phyloP scores from a whole-genome alignment of 2,888 invertebrate species.

The Agriotes lineatus region DNA sequence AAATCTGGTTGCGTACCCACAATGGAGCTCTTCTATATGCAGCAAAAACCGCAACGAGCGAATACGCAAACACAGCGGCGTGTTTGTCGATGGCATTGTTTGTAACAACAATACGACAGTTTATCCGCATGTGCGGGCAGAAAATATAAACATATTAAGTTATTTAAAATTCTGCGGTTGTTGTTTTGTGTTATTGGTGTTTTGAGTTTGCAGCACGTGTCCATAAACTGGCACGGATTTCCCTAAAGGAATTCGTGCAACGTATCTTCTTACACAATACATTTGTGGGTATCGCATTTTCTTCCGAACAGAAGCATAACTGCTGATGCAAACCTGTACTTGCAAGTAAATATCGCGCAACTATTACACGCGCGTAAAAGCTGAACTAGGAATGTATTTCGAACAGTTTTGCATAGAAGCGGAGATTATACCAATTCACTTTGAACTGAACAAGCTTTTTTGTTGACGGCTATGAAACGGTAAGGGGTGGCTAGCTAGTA shows the following conservation, averaged over 20 bases:
- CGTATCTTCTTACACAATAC: not conserved
- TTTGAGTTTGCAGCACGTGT: conserved; percentile 6
- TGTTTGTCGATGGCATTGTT: not conserved
- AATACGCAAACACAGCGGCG: not conserved
- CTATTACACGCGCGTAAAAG: too few species aligned
- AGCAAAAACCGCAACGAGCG: not conserved
- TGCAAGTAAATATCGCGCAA: too few species aligned
- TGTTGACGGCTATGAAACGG: too few species aligned
- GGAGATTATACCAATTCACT: too few species aligned
- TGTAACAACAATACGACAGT: not conserved
- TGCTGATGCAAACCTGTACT: too few species aligned
- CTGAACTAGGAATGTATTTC: too few species aligned
- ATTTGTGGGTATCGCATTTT: not conserved
- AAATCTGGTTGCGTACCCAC: not conserved
- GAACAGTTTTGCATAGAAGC: too few species aligned
- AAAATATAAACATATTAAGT: not conserved
- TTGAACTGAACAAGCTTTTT: too few species aligned
- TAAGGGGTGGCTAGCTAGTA: too few species aligned
- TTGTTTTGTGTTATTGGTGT: conserved; percentile 4
- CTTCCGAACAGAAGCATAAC: too few species aligned
- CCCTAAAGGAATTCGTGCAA: conserved; percentile 7
- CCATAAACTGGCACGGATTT: conserved; percentile 7
- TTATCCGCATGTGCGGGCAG: not conserved
- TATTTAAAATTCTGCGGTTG: not conserved
- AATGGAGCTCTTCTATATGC: too few species aligned